phyloP scores from a whole-genome alignment of 2,113 vertebrate genomes.

The Rhodinocichla rosea region DNA sequence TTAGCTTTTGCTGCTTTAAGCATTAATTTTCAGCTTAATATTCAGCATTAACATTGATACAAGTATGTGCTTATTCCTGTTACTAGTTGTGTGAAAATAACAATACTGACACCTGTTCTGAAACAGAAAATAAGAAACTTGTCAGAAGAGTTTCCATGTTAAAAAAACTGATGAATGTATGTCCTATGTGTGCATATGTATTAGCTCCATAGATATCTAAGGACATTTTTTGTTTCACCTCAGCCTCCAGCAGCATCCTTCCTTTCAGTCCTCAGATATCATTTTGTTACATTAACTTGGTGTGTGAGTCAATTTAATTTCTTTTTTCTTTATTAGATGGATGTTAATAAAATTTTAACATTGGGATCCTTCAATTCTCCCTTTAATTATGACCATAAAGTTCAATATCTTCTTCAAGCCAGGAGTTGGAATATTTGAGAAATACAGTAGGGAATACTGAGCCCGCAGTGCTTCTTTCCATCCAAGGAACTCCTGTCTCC shows the following conservation, averaged over 20 bases:
- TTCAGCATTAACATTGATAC: conserved; percentile 51
- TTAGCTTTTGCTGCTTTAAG: conserved; percentile 56
- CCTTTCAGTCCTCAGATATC: background rate
- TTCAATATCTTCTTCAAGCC: background rate
- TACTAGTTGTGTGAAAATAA: conserved; percentile 41
- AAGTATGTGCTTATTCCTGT: conserved; percentile 23
- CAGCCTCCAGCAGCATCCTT: background rate
- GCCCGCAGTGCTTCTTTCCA: background rate
- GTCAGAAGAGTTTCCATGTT: background rate
- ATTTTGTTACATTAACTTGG: background rate
- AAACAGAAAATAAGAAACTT: background rate
- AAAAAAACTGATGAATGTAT: background rate
- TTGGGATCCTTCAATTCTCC: background rate
- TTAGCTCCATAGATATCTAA: background rate
- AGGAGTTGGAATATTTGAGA: background rate
- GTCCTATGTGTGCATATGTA: background rate
- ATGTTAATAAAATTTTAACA: background rate
- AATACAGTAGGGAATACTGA: background rate
- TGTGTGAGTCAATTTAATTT: background rate
- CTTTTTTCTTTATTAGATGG: background rate
- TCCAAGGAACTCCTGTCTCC: background rate
- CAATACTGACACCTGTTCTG: conserved; percentile 28
- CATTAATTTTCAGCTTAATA: conserved; percentile 57
- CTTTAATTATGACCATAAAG: background rate
- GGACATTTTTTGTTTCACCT: background rate